Conservation (phyloP, 2,888 invertebrate species). For the Amaurobius ferox region DNA sequence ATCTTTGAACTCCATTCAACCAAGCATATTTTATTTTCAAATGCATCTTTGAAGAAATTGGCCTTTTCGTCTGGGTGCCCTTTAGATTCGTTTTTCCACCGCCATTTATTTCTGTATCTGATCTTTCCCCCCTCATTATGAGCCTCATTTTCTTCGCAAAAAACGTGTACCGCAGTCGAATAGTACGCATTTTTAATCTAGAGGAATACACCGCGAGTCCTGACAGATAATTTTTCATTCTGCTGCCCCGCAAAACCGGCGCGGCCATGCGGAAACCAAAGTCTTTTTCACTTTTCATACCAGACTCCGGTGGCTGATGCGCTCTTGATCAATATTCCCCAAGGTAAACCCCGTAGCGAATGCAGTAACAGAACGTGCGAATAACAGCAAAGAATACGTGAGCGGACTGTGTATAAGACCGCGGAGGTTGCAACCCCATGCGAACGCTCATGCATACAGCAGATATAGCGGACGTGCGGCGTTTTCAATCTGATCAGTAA, state of each 20-base stretch:
- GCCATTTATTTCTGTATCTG: conserved; percentile 8
- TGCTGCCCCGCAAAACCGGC: conserved; percentile 12
- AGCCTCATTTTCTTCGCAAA: conserved; percentile 23
- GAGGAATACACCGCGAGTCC: neutral
- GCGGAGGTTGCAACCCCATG: neutral
- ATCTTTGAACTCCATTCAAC: no score
- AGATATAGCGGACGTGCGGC: conserved; percentile 5
- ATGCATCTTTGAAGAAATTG: no score
- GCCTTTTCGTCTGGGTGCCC: no score
- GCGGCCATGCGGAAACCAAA: conserved; percentile 20
- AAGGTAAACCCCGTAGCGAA: conserved; percentile 23
- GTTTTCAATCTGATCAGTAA: conserved; percentile 26
- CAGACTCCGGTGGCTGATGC: neutral
- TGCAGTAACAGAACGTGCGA: conserved; percentile 27
- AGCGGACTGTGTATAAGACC: conserved; percentile 2
- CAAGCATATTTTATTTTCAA: no score
- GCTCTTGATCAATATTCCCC: conserved; percentile 32
- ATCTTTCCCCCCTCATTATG: conserved; percentile 63
- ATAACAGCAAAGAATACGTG: conserved; percentile 29
- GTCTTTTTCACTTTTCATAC: conserved; percentile 28
- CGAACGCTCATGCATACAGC: conserved; percentile 4
- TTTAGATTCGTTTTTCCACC: neutral
- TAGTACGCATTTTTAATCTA: conserved; percentile 45
- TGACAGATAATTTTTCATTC: conserved; percentile 31
- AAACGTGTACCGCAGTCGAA: conserved; percentile 26